These are phyloP conservation scores for Heliconius charithonia DNA, from an alignment of 2,888 invertebrate genomes.

Conservation along the genomic window DNA sequence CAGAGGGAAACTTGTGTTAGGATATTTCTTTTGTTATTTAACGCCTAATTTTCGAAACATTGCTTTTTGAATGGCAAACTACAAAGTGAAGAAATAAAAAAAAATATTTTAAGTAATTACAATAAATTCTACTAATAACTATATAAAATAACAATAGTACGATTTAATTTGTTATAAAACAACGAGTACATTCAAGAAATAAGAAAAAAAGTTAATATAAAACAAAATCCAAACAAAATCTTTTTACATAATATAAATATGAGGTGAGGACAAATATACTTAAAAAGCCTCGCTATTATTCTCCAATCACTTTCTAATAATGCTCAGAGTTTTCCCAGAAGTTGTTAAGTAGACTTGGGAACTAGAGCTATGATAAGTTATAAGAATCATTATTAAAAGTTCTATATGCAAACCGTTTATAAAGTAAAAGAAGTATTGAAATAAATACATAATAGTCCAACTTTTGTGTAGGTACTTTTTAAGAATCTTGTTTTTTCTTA, in stretches of 20 bases:
- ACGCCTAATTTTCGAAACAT: too few relatives aligned
- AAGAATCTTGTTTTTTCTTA: background rate
- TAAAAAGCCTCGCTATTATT: background rate
- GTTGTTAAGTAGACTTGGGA: constrained; percentile 26
- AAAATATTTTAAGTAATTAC: too few relatives aligned
- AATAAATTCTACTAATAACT: too few relatives aligned
- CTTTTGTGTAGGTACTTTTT: background rate
- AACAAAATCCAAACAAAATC: background rate
- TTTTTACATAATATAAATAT: background rate
- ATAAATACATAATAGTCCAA: constrained; percentile 6
- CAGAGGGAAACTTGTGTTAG: too few relatives aligned
- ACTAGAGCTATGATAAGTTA: constrained; percentile 19
- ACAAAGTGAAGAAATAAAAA: background rate
- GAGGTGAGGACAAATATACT: background rate
- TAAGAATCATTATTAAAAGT: constrained; percentile 20
- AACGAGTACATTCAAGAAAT: too few relatives aligned
- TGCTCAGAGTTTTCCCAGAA: background rate
- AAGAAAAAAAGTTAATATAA: background rate
- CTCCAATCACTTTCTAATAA: background rate
- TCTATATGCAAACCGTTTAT: constrained; percentile 17
- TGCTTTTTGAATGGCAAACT: background rate
- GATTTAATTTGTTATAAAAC: too few relatives aligned
- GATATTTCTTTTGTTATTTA: too few relatives aligned
- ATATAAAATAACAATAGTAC: too few relatives aligned
- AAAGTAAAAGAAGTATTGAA: background rate